Evolutionary conservation across 2,797 vertebrate genomes (phyloP), one percentile per base, ranked within the genome.

Genomic region (Epinephelus coioides): DNA sequence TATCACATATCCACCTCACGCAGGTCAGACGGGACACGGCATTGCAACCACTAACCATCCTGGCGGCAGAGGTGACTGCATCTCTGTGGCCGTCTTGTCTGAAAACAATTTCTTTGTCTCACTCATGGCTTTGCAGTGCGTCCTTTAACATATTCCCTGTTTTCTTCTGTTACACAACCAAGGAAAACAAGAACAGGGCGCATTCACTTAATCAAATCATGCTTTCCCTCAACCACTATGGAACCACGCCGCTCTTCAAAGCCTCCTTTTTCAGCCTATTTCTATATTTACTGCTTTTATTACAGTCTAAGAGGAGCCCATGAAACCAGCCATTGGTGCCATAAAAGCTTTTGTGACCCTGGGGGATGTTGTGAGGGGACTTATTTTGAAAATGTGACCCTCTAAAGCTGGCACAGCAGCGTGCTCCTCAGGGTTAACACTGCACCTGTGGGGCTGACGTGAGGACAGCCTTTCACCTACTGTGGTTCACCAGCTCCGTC

Each of bases 281-380:
- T 84, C 92, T 90, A 86, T 90, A 87, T 93, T 92, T 94, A 90
- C 43, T 19, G 9, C 53, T 88, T 89, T 90, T 91, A 91, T 67
- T 78, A 84, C 71, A 80, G 90, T 77, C 85, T 87, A 44, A 60
- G 74, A 88, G 77, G 80, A 91, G 86, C 73, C 84, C 46, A 6
- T 60, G 76, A 85, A 90, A 89, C 86, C 87, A 80, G 67, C 34
- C 69, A 13, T 73, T 74, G 6, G 23, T 47, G 78, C 83, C 71
- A 88, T 90, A 87, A 90, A 92, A 69, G 21, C 19, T 73, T 61
- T 62, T 66, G 73, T 84, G 81, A 87, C 70, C 44, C 78, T 38
- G 50, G 51, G 76, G 61, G 56, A 78, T 71, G 78, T 64, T 73
- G 68, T 43, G 34, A 14, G 54, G 76, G 46, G 76, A 46, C 51